Base-by-base conservation (phyloP, 1,140 invertebrate species). In the Megalopta genalis region DNA sequence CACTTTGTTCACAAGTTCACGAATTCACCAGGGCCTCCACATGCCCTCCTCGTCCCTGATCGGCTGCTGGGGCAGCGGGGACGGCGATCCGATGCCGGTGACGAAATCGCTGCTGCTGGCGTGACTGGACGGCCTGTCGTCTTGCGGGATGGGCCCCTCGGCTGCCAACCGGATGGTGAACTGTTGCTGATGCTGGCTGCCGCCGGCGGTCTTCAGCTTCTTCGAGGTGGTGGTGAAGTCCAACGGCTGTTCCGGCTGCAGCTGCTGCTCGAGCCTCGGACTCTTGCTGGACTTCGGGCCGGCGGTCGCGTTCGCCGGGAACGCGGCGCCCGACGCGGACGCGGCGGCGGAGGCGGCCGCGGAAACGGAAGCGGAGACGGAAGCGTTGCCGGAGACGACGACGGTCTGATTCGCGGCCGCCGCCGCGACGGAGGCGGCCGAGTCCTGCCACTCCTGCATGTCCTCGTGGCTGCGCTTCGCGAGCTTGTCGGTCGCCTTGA, bases 41-140 rank as follows among this genome's bases (percentile, higher is more conserved):
- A 93, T 93, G n/a, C 90, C 90, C 78, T 93, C 92, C 49, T 93
- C 92, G 69, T 93, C 92, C 67, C 93, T 93, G 16, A 91, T 80
- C 0, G 87, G 83, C 65, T 91, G 90, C 57, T 89, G 89, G 3
- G 86, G 82, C 16, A 90, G 78, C 0, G 89, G 84, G 4, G 90
- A 91, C 62, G 78, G 87, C 6, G 86, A 90, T 10, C 86, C 85
- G 73, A 91, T 88, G 5, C 84, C 89, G 1, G 88, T 69, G 39
- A 81, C 81, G 37, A 84, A 39, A 8, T 91, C 90, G 32, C 73
- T 77, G 32, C 81, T 87, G 39, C 81, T 87, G 27, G 85, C 71
- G 54, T 90, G 89, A 89, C 88, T 91, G 88, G 90, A 82, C 60
- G 90, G 83, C 65, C 88, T 86, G 0, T 89, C 90, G 12, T 91